Conservation (phyloP, 1,140 invertebrate genomes). For the Gryllus bimaculatus region DNA sequence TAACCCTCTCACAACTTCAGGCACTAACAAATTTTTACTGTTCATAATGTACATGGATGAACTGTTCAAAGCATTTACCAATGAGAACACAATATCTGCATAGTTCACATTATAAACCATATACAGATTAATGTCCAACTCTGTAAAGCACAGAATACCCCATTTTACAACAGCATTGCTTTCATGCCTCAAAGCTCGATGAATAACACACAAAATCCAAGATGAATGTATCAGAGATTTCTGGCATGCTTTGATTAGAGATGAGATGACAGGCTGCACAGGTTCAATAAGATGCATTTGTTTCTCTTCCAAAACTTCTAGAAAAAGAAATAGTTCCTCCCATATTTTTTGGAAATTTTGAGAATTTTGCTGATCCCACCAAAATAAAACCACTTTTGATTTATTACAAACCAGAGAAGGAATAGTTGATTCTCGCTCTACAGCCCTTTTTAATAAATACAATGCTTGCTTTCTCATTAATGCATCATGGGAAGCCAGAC, state of each 20-base stretch:
- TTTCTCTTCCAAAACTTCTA: conserved; percentile 50
- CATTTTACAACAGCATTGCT: conserved; percentile 38
- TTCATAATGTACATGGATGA: not conserved
- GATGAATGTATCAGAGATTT: conserved; percentile 23
- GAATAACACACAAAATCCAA: conserved; percentile 38
- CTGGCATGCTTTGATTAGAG: conserved; percentile 22
- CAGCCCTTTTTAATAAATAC: conserved; percentile 31
- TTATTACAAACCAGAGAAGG: conserved; percentile 2
- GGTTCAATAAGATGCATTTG: conserved; percentile 49
- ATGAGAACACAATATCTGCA: not conserved
- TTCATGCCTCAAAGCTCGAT: conserved; percentile 36
- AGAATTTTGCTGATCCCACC: conserved; percentile 12
- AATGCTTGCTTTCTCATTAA: conserved; percentile 32
- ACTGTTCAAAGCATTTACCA: conserved; percentile 12
- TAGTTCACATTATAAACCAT: not conserved
- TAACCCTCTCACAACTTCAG: not conserved
- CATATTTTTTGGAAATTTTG: conserved; percentile 26
- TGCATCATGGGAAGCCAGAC: conserved; percentile 18
- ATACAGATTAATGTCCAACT: conserved; percentile 23
- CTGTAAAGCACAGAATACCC: conserved; percentile 31
- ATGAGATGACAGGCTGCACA: conserved; percentile 34
- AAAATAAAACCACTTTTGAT: conserved; percentile 21
- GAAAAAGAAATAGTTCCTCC: conserved; percentile 37
- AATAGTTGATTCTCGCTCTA: conserved; percentile 25
- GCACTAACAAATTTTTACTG: not conserved